These are phyloP conservation scores for Grammomys dolichurus DNA, from an alignment of 2,113 vertebrate species.

Conservation along the genomic window DNA sequence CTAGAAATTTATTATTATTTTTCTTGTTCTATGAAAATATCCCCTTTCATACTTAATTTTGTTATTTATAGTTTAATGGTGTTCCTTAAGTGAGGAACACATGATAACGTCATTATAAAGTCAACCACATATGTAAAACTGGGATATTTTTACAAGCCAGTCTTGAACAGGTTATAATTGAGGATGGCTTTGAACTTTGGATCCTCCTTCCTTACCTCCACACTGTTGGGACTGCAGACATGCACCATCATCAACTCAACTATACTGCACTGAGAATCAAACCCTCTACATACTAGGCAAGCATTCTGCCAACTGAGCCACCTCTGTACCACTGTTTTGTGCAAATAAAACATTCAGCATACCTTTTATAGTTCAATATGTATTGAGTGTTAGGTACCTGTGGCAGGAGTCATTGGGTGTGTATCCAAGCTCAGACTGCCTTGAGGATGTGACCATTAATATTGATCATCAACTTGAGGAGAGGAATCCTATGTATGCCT, in stretches of 20 bases:
- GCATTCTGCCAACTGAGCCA: not conserved
- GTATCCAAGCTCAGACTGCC: not conserved
- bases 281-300: not conserved
- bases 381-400: not conserved
- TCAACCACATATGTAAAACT: not conserved
- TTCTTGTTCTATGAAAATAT: slow-evolving; percentile 5
- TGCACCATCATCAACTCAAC: too few species aligned
- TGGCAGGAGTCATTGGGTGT: not conserved
- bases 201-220: not conserved
- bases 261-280: not conserved
- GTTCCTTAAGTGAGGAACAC: not conserved
- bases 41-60: not conserved
- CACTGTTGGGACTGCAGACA: not conserved
- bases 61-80: not conserved
- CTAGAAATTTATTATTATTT: not conserved
- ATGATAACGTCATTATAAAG: not conserved
- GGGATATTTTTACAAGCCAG: not conserved
- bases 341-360: not conserved
- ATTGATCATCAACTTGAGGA: not conserved
- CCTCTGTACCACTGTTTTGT: not conserved
- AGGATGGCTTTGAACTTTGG: not conserved
- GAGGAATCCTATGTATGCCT: not conserved
- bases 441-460: not conserved
- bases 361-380: slow-evolving; percentile 2
- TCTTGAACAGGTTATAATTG: not conserved